Percentiles rank a stretch among this genome's conserved stretches.
Conservation (phyloP, 2,888 invertebrate genomes). For the Chaetogeoica ovagalla region DNA sequence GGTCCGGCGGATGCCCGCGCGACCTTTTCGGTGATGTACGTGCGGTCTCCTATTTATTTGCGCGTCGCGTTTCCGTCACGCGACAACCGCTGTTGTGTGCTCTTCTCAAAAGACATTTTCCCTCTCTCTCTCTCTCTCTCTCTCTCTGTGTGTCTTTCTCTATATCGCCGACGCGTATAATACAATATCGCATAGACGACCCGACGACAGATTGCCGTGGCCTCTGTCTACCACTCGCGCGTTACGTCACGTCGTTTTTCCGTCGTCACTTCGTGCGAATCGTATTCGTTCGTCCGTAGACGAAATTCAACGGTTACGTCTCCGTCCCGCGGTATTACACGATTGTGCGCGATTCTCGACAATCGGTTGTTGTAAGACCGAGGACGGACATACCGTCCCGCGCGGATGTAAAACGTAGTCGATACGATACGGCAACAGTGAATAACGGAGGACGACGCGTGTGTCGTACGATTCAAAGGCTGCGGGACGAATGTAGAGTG, state of each 20-base stretch:
- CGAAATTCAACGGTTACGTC: too few relatives aligned
- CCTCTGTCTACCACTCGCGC: not conserved
- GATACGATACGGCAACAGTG: too few relatives aligned
- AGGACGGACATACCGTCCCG: too few relatives aligned
- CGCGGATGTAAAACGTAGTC: too few relatives aligned
- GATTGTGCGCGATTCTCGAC: too few relatives aligned
- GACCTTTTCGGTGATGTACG: constrained; percentile 50
- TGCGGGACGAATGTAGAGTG: too few relatives aligned
- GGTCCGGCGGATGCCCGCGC: constrained; percentile 19
- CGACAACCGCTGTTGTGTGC: constrained; percentile 8
- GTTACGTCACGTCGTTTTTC: not conserved
- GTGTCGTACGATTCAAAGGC: too few relatives aligned
- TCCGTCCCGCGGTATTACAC: too few relatives aligned
- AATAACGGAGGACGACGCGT: too few relatives aligned
- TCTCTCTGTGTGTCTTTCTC: not conserved
- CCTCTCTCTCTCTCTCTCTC: not conserved
- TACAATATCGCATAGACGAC: not conserved
- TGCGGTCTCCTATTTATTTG: constrained; percentile 23
- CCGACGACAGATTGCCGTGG: constrained; percentile 2
- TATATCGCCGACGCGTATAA: not conserved
- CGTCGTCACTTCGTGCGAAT: too few relatives aligned
- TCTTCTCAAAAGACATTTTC: constrained; percentile 49
- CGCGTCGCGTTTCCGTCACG: constrained; percentile 42
- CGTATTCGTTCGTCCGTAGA: too few relatives aligned
- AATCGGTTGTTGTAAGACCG: too few relatives aligned